Evolutionary conservation across 1,140 invertebrate genomes (phyloP).

Genomic region (Venturia canescens): DNA sequence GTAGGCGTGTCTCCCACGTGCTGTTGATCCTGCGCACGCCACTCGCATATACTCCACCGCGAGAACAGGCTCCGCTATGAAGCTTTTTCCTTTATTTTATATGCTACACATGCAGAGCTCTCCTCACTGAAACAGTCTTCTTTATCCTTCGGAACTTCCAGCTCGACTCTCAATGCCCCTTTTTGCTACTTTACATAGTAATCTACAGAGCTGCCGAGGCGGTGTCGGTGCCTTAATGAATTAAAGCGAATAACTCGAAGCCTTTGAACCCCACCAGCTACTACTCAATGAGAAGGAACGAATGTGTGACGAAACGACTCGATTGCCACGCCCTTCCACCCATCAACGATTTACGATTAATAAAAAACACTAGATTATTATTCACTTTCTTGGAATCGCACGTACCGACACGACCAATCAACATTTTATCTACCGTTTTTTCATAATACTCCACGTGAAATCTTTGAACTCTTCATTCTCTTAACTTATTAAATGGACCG

Average conservation of each 20-base stretch:
- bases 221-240: slow-evolving; percentile 44
- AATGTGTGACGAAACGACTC: not conserved
- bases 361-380: slow-evolving; percentile 11
- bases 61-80: not conserved
- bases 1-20: slow-evolving; percentile 60
- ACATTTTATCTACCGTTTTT: not conserved
- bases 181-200: slow-evolving; percentile 53
- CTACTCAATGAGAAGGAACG: not conserved
- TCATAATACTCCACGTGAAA: not conserved
- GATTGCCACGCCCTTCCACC: slow-evolving; percentile 1
- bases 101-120: not conserved
- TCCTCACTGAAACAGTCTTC: not conserved
- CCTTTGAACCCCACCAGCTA: not conserved
- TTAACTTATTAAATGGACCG: not conserved
- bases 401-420: not conserved
- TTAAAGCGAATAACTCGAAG: slow-evolving; percentile 43
- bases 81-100: slow-evolving; percentile 27
- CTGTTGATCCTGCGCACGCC: slow-evolving; percentile 41
- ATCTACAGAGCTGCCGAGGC: slow-evolving; percentile 39
- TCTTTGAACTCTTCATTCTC: not conserved
- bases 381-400: slow-evolving; percentile 11
- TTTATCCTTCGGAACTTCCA: slow-evolving; percentile 7
- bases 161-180: slow-evolving; percentile 16
- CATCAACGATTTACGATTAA: slow-evolving; percentile 28
- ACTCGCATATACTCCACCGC: slow-evolving; percentile 29